Evolutionary conservation across 2,797 vertebrate genomes (phyloP).

Genomic region (Sternotherus odoratus): DNA sequence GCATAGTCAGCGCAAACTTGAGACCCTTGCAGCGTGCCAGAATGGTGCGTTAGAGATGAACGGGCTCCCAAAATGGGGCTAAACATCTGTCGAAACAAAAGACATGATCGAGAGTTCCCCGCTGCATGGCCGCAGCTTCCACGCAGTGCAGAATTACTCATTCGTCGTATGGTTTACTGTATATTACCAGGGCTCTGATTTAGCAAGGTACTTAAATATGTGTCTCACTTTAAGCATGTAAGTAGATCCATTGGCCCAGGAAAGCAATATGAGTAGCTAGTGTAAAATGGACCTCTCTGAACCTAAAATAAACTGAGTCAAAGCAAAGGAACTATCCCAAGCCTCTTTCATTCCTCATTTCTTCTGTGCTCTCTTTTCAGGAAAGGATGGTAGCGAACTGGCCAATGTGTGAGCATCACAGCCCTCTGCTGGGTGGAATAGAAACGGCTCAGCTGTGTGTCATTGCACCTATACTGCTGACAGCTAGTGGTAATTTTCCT

Average conservation of each 20-base stretch:
- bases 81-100: neutral
- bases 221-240: neutral
- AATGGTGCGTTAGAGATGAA: fast-evolving
- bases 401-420: neutral
- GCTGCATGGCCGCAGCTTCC: neutral
- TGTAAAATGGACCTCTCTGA: neutral
- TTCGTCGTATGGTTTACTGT: neutral
- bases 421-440: neutral
- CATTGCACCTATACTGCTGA: neutral
- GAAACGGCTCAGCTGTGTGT: neutral
- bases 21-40: neutral
- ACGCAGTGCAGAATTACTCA: neutral
- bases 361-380: neutral
- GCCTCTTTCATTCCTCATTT: neutral
- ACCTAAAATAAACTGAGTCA: neutral
- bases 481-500: fast-evolving
- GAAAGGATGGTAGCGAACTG: neutral
- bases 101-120: fast-evolving
- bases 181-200: neutral
- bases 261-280: neutral
- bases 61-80: fast-evolving
- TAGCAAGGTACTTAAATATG: neutral
- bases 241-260: neutral
- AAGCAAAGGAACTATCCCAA: neutral
- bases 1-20: neutral